Evolutionary conservation across 2,888 invertebrate genomes (phyloP).

Genomic region (Brenthis daphne): DNA sequence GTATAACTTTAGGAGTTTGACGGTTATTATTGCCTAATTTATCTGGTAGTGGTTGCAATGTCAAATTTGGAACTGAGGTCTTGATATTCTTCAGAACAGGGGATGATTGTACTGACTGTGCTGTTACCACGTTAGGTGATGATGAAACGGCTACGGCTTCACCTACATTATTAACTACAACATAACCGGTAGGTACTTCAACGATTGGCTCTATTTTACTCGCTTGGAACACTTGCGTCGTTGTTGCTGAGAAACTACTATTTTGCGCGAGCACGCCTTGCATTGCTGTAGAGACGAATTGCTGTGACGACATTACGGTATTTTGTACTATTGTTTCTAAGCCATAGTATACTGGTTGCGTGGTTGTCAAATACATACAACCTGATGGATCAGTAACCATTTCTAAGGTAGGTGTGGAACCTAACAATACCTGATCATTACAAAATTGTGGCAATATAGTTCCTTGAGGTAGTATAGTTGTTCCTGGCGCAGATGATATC

Average conservation of each 20-base stretch:
- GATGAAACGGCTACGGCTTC: constrained; percentile 72
- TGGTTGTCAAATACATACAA: constrained; percentile 83
- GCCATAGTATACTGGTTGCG: constrained; percentile 91
- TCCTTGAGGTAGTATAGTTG: constrained; percentile 84
- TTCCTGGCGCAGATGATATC: constrained; percentile 79
- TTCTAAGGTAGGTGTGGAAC: constrained; percentile 84
- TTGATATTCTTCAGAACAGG: constrained; percentile 70
- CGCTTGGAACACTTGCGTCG: constrained; percentile 92
- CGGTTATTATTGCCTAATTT: constrained; percentile 65
- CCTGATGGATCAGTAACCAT: constrained; percentile 84
- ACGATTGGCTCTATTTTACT: constrained; percentile 92
- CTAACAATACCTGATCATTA: constrained; percentile 84
- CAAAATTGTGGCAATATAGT: constrained; percentile 79
- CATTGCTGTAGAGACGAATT: constrained; percentile 91
- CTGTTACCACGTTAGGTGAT: constrained; percentile 69
- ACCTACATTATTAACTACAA: constrained; percentile 85
- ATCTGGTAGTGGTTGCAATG: constrained; percentile 75
- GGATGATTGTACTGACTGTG: constrained; percentile 70
- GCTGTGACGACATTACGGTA: constrained; percentile 94
- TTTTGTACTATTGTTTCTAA: constrained; percentile 93
- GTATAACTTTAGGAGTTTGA: constrained; percentile 74
- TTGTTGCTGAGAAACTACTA: constrained; percentile 92
- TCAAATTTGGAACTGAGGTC: constrained; percentile 70
- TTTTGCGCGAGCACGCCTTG: constrained; percentile 90
- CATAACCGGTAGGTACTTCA: constrained; percentile 88